A percentile compares a stretch with the other conserved stretches of the same genome.
These are phyloP conservation scores for Limosa lapponica DNA, from an alignment of 2,797 vertebrate genomes.

Conservation along the genomic window DNA sequence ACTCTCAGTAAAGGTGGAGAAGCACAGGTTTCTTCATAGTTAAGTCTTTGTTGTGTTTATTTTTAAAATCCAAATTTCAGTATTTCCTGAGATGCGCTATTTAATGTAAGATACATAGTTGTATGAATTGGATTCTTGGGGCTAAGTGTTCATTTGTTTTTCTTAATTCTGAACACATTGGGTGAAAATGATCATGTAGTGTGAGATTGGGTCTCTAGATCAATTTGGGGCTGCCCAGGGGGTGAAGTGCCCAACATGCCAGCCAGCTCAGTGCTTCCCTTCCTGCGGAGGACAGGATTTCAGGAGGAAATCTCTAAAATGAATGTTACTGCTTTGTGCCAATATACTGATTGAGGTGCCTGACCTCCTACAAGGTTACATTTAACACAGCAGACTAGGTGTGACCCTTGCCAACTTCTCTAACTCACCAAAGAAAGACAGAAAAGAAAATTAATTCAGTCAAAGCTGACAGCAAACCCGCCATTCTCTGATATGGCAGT, in stretches of 20 bases:
- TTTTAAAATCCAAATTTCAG: not conserved
- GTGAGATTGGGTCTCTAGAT: not conserved
- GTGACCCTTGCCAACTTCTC: not conserved
- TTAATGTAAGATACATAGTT: not conserved
- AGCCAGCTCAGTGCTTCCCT: not conserved
- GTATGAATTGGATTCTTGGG: not conserved
- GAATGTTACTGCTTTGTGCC: not conserved
- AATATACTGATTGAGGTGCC: fast-evolving
- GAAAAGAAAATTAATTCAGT: not conserved
- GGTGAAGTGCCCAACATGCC: not conserved
- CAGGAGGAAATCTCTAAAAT: not conserved
- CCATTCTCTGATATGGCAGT: not conserved
- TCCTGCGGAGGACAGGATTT: not conserved
- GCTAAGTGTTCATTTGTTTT: not conserved
- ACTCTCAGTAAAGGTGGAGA: not conserved
- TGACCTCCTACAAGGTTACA: not conserved
- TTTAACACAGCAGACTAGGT: not conserved
- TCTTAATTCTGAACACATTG: not conserved
- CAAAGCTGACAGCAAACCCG: not conserved
- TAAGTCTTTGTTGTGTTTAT: not conserved
- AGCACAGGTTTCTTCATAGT: not conserved
- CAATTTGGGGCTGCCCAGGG: not conserved
- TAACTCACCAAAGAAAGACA: not conserved
- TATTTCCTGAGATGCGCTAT: not conserved
- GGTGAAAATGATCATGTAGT: not conserved